These are phyloP conservation scores for Oopsacas minuta DNA, from an alignment of 37 sponge, comb jelly and placozoan genomes.

Conservation along the genomic window DNA sequence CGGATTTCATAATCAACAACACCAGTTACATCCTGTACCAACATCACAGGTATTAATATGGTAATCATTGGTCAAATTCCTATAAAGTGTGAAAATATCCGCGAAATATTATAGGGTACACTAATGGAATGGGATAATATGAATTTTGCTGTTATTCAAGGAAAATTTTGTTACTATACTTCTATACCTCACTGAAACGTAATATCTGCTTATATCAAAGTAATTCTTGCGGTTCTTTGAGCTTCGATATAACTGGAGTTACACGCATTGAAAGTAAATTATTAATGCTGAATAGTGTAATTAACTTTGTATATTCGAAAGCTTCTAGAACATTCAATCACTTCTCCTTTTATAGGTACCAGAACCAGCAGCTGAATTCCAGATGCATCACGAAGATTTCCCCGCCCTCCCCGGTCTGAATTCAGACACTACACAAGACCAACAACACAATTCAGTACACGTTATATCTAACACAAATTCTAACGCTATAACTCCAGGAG, in stretches of 20 bases:
- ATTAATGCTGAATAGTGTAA: too few species aligned
- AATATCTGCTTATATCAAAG: too few species aligned
- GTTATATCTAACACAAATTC: neutral
- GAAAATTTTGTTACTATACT: too few species aligned
- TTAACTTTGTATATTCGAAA: neutral
- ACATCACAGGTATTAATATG: neutral
- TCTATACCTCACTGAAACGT: too few species aligned
- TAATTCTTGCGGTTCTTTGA: too few species aligned
- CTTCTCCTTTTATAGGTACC: neutral
- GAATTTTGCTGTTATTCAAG: too few species aligned
- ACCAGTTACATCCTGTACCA: neutral
- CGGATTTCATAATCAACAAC: neutral
- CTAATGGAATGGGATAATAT: too few species aligned
- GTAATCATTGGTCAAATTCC: too few species aligned
- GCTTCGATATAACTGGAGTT: too few species aligned
- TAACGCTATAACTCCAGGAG: neutral
- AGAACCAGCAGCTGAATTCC: conserved; percentile 75
- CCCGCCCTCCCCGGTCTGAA: conserved; percentile 91
- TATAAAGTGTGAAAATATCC: too few species aligned
- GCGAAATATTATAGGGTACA: too few species aligned
- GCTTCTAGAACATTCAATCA: neutral
- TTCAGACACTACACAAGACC: conserved; percentile 22
- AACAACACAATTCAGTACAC: neutral
- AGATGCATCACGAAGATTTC: conserved; percentile 95
- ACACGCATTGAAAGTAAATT: too few species aligned